Percentiles rank a stretch among this genome's conserved stretches.
Evolutionary conservation across 2,888 invertebrate species (phyloP).

Genomic region (Mythimna loreyi): DNA sequence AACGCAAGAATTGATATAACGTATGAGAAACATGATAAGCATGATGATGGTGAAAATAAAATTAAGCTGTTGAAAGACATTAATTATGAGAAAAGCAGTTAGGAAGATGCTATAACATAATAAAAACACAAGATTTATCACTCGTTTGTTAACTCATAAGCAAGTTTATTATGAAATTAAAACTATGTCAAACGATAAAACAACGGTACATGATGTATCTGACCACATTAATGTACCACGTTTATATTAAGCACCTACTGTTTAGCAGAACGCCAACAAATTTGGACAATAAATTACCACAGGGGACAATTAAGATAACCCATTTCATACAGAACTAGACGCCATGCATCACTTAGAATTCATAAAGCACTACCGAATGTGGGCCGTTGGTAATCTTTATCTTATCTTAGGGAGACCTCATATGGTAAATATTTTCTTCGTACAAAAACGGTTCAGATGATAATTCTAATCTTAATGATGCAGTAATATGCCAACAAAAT

Average conservation of each 20-base stretch:
- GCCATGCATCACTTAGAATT: conserved; percentile 77
- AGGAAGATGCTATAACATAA: conserved; percentile 2
- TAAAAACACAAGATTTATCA: conserved; percentile 39
- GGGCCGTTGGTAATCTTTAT: conserved; percentile 76
- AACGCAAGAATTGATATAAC: background rate
- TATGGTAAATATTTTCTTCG: conserved; percentile 80
- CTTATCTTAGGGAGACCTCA: conserved; percentile 79
- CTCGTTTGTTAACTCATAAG: conserved; percentile 28
- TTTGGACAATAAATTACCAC: conserved; percentile 70
- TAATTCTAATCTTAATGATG: conserved; percentile 84
- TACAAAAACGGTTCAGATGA: conserved; percentile 78
- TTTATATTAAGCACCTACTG: conserved; percentile 63
- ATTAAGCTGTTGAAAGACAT: conserved; percentile 16
- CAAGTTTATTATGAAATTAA: conserved; percentile 50
- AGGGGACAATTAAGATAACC: conserved; percentile 82
- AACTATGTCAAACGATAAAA: conserved; percentile 55
- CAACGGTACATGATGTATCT: conserved; percentile 64
- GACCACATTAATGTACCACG: conserved; percentile 63
- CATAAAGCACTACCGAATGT: conserved; percentile 84
- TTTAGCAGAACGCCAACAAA: conserved; percentile 63
- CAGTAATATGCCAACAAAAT: conserved; percentile 76
- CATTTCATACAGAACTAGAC: conserved; percentile 75
- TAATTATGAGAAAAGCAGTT: conserved; percentile 28
- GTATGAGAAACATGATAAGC: conserved; percentile 1
- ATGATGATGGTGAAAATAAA: conserved; percentile 5